Conservation (phyloP, 37 sponge, comb jelly and placozoan genomes). For the Petrosia ficiformis region DNA sequence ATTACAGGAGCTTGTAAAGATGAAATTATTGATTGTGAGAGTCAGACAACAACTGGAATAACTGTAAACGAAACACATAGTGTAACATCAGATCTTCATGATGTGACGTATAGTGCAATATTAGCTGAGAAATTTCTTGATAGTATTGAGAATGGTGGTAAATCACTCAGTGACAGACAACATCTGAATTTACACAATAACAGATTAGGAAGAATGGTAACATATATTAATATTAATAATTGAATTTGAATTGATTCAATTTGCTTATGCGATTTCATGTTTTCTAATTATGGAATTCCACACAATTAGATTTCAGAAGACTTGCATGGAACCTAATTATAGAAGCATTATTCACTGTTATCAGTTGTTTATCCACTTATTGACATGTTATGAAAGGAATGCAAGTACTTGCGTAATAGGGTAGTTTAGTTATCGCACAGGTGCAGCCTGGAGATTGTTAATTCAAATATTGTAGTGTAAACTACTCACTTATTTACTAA, state of each 20-base stretch:
- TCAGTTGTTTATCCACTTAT: neutral
- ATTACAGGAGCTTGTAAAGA: slow-evolving; percentile 31
- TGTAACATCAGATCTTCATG: neutral
- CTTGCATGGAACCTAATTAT: too few species aligned
- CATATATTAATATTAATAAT: neutral
- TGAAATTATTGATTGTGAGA: neutral
- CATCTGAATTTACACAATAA: neutral
- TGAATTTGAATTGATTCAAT: neutral
- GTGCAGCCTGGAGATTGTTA: too few species aligned
- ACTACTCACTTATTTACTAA: too few species aligned
- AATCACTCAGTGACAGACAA: neutral
- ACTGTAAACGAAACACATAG: too few species aligned
- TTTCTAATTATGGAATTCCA: neutral
- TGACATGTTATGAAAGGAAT: too few species aligned
- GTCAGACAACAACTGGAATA: neutral
- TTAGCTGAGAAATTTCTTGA: neutral
- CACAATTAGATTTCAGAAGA: neutral
- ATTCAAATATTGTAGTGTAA: too few species aligned
- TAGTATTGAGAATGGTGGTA: neutral
- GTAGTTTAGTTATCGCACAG: too few species aligned
- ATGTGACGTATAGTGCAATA: neutral
- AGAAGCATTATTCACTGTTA: too few species aligned
- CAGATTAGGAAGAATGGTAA: slow-evolving; percentile 1
- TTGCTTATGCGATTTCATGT: neutral
- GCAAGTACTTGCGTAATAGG: too few species aligned